These are phyloP conservation scores for Sarcophaga variegata DNA, from an alignment of 2,888 invertebrate genomes.

Conservation along the genomic window DNA sequence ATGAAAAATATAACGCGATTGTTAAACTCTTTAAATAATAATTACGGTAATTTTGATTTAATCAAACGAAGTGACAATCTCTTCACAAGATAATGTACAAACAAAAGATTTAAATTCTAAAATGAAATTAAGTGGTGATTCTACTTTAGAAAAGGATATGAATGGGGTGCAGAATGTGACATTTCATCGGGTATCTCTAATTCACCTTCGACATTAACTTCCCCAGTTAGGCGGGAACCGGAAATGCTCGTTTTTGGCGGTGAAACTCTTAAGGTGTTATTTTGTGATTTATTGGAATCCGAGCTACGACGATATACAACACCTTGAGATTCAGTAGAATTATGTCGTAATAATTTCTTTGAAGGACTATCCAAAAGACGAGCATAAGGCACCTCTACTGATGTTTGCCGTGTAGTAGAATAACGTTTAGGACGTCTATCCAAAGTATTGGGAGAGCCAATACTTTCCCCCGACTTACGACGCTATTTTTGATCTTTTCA, in stretches of 20 bases:
- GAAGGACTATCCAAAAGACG: constrained; percentile 87
- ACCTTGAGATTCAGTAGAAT: constrained; percentile 83
- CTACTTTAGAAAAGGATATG: constrained; percentile 79
- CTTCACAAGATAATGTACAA: too few species aligned
- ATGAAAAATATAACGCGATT: too few species aligned
- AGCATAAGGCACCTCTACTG: constrained; percentile 88
- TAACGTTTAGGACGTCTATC: constrained; percentile 82
- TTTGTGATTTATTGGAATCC: constrained; percentile 77
- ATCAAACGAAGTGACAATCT: too few species aligned
- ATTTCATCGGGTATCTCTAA: constrained; percentile 82
- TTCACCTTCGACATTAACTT: constrained; percentile 84
- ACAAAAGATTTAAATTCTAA: constrained; percentile 76
- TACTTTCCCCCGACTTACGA: constrained; percentile 81
- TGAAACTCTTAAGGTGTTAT: constrained; percentile 82
- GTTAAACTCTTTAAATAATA: too few species aligned
- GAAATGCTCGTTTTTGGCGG: constrained; percentile 92
- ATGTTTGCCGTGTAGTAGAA: constrained; percentile 41
- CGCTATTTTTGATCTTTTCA: constrained; percentile 31
- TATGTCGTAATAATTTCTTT: constrained; percentile 79
- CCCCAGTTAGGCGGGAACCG: constrained; percentile 92
- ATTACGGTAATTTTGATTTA: too few species aligned
- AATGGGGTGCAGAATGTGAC: constrained; percentile 82
- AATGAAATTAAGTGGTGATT: constrained; percentile 75
- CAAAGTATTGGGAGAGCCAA: constrained; percentile 80
- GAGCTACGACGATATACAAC: constrained; percentile 84